These are phyloP conservation scores for Scylla paramamosain DNA, from an alignment of 1,140 invertebrate species.

Conservation along the genomic window DNA sequence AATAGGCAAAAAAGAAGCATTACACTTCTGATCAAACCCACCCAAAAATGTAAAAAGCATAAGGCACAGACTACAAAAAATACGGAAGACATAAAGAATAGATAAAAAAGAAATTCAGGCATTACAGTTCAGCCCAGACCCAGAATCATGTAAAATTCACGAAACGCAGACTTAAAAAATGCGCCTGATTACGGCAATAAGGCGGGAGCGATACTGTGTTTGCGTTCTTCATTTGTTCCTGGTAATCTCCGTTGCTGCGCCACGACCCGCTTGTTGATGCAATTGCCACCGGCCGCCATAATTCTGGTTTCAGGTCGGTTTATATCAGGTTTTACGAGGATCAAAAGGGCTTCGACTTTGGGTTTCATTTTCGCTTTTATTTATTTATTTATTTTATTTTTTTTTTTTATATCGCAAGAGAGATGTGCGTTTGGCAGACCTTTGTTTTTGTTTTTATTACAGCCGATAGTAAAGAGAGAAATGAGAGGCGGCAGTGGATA, in stretches of 20 bases:
- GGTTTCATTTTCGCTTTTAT: conserved; percentile 7
- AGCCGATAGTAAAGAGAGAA: neutral
- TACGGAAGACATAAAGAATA: too few relatives aligned
- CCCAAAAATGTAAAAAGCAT: too few relatives aligned
- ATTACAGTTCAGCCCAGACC: too few relatives aligned
- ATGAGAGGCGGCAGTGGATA: neutral
- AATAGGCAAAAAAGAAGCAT: too few relatives aligned
- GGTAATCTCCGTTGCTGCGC: neutral
- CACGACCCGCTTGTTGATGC: neutral
- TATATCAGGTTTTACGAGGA: conserved; percentile 12
- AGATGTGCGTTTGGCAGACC: too few relatives aligned
- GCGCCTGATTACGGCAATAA: neutral
- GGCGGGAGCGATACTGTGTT: neutral
- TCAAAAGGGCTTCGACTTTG: neutral
- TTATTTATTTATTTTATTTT: neutral
- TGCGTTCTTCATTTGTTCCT: neutral
- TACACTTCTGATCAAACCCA: too few relatives aligned
- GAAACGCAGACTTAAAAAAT: neutral
- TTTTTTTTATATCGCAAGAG: too few relatives aligned
- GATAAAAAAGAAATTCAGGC: too few relatives aligned
- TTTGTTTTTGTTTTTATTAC: neutral
- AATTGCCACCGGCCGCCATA: neutral
- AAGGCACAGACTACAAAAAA: too few relatives aligned
- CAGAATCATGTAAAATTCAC: too few relatives aligned
- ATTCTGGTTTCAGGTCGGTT: neutral